Evolutionary conservation across 2,888 invertebrate species (phyloP).

Genomic region (Caenorhabditis virilis): DNA sequence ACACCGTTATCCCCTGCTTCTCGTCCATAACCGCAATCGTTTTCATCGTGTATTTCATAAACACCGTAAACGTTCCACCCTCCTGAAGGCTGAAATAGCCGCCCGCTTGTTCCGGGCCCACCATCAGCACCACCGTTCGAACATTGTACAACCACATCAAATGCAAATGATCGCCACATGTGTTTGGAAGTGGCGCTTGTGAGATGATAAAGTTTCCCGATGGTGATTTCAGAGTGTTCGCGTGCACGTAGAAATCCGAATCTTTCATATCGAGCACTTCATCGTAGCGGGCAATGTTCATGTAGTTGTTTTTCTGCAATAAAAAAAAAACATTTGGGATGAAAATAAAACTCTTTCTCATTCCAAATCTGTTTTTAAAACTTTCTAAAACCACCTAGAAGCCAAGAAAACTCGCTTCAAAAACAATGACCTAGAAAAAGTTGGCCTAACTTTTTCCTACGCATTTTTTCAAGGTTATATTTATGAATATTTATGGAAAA

Average conservation of each 20-base stretch:
- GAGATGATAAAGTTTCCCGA: constrained; percentile 26
- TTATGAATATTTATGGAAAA: too few relatives aligned
- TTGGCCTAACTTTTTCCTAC: too few relatives aligned
- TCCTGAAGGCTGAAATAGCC: constrained; percentile 16
- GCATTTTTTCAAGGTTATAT: too few relatives aligned
- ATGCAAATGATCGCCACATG: constrained; percentile 23
- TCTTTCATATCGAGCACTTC: constrained; percentile 24
- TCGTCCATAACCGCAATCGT: constrained; percentile 19
- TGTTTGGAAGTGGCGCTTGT: constrained; percentile 16
- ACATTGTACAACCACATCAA: constrained; percentile 36
- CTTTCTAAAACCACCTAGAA: too few relatives aligned
- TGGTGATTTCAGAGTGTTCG: constrained; percentile 29
- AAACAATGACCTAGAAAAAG: too few relatives aligned
- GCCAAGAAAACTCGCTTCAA: too few relatives aligned
- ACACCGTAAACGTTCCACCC: constrained; percentile 8
- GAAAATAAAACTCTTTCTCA: too few relatives aligned
- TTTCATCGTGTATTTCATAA: constrained; percentile 24
- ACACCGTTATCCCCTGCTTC: constrained; percentile 28
- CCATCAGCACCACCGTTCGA: constrained; percentile 18
- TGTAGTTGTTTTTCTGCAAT: constrained; percentile 29
- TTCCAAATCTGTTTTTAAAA: too few relatives aligned
- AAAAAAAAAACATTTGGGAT: too few relatives aligned
- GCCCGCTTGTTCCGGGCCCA: constrained; percentile 19
- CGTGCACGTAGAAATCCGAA: constrained; percentile 25
- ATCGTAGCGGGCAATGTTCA: constrained; percentile 27